These are phyloP conservation scores for Mirounga angustirostris DNA, from an alignment of 2,113 vertebrate species.

Conservation along the genomic window DNA sequence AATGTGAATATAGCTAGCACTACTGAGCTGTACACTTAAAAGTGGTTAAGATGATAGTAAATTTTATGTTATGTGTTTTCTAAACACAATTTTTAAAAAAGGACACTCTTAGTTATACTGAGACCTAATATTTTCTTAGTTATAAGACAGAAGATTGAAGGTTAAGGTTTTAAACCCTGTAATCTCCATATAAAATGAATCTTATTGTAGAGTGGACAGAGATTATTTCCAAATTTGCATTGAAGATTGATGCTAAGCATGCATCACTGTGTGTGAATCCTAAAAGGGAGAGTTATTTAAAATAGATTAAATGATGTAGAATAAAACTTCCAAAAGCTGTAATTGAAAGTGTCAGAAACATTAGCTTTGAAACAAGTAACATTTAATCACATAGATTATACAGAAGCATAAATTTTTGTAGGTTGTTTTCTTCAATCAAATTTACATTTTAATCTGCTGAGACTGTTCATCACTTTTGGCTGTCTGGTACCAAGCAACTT, in stretches of 20 bases:
- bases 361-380: conserved; percentile 89
- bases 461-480: conserved; percentile 85
- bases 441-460: conserved; percentile 87
- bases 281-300: conserved; percentile 85
- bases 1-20: background rate
- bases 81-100: background rate
- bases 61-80: background rate
- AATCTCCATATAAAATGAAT: conserved; percentile 33
- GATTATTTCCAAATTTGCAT: conserved; percentile 77
- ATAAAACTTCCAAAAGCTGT: conserved; percentile 87
- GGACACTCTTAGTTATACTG: background rate
- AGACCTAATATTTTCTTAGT: conserved; percentile 21
- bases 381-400: conserved; percentile 88
- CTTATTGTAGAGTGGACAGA: conserved; percentile 48
- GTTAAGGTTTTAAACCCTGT: conserved; percentile 13
- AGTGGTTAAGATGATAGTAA: background rate
- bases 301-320: conserved; percentile 87
- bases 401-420: conserved; percentile 86
- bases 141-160: background rate
- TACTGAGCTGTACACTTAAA: background rate
- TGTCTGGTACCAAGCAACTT: conserved; percentile 80
- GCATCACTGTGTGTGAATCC: conserved; percentile 69
- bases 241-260: conserved; percentile 71
- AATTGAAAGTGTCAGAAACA: conserved; percentile 90
- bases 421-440: conserved; percentile 88